Evolutionary conservation across 2,113 vertebrate genomes (phyloP).

Genomic region (Ginglymostoma cirratum): DNA sequence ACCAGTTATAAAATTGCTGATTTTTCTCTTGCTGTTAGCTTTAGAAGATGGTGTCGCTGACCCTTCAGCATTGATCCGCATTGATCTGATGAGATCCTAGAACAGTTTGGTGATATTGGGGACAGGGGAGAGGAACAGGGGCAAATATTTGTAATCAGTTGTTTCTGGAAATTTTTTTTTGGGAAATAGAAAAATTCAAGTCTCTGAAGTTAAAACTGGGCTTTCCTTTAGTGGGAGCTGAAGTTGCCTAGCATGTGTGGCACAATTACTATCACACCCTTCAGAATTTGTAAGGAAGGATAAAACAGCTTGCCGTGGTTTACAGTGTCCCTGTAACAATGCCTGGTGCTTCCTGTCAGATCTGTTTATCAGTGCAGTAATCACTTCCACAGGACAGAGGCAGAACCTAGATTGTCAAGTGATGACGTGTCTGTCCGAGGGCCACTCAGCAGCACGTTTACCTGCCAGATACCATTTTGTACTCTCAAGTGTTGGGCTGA

Average conservation of each 20-base stretch:
- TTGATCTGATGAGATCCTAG: not conserved
- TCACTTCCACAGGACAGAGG: not conserved
- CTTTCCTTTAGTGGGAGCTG: too few species aligned
- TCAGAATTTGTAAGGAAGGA: not conserved
- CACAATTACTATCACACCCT: not conserved
- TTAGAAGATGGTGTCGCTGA: not conserved
- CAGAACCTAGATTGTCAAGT: not conserved
- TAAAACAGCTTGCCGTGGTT: not conserved
- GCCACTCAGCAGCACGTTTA: not conserved
- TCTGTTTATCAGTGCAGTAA: not conserved
- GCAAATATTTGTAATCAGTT: not conserved
- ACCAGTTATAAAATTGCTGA: not conserved
- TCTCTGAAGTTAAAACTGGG: not conserved
- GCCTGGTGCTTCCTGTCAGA: not conserved
- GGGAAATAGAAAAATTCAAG: not conserved
- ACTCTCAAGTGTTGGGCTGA: not conserved
- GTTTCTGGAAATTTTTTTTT: not conserved
- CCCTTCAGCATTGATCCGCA: not conserved
- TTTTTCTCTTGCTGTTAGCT: not conserved
- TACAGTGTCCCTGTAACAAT: not conserved
- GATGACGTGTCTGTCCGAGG: not conserved
- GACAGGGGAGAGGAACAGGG: too few species aligned
- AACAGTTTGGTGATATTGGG: not conserved
- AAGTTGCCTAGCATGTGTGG: not conserved
- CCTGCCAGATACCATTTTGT: constrained; percentile 25